phyloP scores from a whole-genome alignment of 2,113 vertebrate species.

The Ifrita kowaldi region DNA sequence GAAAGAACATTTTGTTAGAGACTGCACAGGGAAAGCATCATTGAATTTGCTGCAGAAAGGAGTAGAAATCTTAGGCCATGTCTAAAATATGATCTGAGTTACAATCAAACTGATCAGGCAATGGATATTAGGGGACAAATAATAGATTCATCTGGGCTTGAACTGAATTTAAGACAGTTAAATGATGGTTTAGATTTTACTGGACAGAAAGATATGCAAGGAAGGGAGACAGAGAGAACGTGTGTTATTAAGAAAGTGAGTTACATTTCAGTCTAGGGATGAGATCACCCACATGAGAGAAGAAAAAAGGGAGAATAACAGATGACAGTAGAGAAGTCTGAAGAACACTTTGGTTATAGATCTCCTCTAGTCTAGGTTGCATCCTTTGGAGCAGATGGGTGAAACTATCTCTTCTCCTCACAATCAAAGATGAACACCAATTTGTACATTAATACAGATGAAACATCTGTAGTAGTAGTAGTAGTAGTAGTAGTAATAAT shows the following conservation, averaged over 20 bases:
- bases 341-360: not conserved
- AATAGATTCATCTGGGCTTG: not conserved
- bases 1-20: not conserved
- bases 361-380: not conserved
- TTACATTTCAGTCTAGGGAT: not conserved
- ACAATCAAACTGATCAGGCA: not conserved
- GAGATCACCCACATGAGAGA: not conserved
- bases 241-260: not conserved
- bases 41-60: not conserved
- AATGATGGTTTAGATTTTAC: not conserved
- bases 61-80: not conserved
- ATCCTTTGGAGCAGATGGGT: not conserved
- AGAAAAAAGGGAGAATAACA: not conserved
- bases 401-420: not conserved
- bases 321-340: not conserved
- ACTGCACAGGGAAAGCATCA: not conserved
- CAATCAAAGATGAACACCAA: not conserved
- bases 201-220: not conserved
- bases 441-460: not conserved
- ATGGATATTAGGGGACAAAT: not conserved
- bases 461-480: not conserved
- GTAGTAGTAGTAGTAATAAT: not conserved
- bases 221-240: not conserved
- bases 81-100: not conserved
- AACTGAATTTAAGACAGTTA: not conserved